phyloP scores from a whole-genome alignment of 1,140 invertebrate species.

The Nebria ingens region DNA sequence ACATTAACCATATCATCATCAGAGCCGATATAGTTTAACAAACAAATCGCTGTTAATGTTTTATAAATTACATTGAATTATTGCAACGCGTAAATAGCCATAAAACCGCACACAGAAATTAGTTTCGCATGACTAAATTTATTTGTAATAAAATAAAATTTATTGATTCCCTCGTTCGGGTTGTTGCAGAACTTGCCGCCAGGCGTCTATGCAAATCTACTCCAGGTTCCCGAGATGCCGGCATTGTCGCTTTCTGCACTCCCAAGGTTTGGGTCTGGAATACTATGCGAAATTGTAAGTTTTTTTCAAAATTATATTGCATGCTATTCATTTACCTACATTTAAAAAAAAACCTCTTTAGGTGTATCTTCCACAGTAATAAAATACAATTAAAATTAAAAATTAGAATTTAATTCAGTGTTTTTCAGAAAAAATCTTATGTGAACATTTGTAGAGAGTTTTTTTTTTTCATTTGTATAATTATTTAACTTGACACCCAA shows the following conservation, averaged over 20 bases:
- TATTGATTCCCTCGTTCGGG: not conserved
- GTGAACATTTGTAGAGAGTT: too few relatives aligned
- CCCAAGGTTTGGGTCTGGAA: not conserved
- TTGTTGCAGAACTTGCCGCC: not conserved
- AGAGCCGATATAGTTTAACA: too few relatives aligned
- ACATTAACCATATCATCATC: too few relatives aligned
- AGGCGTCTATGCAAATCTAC: conserved; percentile 5
- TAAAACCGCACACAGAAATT: conserved; percentile 8
- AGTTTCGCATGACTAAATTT: conserved; percentile 1
- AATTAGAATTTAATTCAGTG: too few relatives aligned
- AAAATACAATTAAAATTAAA: too few relatives aligned
- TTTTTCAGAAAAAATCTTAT: too few relatives aligned
- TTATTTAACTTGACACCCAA: too few relatives aligned
- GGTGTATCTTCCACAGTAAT: too few relatives aligned
- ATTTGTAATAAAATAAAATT: conserved; percentile 8
- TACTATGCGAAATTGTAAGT: not conserved
- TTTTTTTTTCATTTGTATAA: too few relatives aligned
- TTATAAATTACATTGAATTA: not conserved
- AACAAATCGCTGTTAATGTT: too few relatives aligned
- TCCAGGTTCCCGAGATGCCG: not conserved
- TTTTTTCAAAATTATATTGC: not conserved
- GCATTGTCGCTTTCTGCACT: not conserved
- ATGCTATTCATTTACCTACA: too few relatives aligned
- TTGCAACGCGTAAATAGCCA: not conserved
- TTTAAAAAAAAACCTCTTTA: too few relatives aligned